A percentile compares a stretch with the other conserved stretches of the same genome.
phyloP scores from a whole-genome alignment of 2,797 vertebrate genomes.

The Falco columbarius region DNA sequence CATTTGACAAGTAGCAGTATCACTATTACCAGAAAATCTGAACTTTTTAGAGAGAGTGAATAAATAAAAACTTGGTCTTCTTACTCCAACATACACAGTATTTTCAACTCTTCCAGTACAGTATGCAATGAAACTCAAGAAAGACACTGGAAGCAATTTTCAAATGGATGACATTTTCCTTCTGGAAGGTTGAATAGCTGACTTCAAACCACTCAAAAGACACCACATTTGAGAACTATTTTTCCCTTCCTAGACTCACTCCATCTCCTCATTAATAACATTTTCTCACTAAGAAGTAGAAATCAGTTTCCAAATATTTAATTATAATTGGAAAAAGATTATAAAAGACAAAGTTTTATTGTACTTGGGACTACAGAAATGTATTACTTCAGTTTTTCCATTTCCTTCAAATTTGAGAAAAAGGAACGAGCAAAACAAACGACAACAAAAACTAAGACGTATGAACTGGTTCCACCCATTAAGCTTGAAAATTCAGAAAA shows the following conservation, averaged over 20 bases:
- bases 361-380: slow-evolving; percentile 23
- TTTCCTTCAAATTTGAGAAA: background rate
- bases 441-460: background rate
- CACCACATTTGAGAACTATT: background rate
- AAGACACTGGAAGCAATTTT: background rate
- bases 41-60: background rate
- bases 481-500: background rate
- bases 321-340: background rate
- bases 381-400: background rate
- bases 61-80: background rate
- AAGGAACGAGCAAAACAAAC: slow-evolving; percentile 13
- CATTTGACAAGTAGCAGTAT: background rate
- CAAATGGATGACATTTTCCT: background rate
- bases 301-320: slow-evolving; percentile 30
- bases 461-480: background rate
- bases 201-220: background rate
- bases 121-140: background rate
- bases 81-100: background rate
- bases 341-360: slow-evolving; percentile 48
- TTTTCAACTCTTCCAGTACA: background rate
- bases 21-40: background rate
- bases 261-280: background rate
- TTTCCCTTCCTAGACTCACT: background rate
- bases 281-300: background rate
- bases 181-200: background rate